phyloP scores from a whole-genome alignment of 1,140 invertebrate genomes.

The Aphelinus atriplicis region DNA sequence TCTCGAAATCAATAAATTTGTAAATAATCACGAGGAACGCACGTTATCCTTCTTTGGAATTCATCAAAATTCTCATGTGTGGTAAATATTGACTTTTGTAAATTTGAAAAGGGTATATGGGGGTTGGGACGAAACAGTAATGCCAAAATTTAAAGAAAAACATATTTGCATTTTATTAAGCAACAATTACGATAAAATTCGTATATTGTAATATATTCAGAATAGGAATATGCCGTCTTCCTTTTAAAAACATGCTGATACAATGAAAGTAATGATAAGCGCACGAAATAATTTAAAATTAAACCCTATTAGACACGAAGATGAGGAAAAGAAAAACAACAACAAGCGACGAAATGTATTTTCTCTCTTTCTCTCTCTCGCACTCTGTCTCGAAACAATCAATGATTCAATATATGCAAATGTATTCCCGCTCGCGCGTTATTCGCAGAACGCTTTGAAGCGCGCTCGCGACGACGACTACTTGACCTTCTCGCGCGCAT shows the following conservation, averaged over 20 bases:
- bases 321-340: constrained; percentile 20
- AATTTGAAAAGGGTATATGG: too few species aligned
- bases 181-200: constrained; percentile 36
- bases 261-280: constrained; percentile 28
- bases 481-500: neutral
- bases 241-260: constrained; percentile 30
- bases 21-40: too few species aligned
- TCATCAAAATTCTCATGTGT: too few species aligned
- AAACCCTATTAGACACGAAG: constrained; percentile 19
- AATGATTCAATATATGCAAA: constrained; percentile 29
- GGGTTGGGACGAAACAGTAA: too few species aligned
- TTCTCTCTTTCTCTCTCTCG: constrained; percentile 5
- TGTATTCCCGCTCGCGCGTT: constrained; percentile 21
- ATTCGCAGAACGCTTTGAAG: constrained; percentile 16
- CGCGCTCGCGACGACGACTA: neutral
- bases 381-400: constrained; percentile 9
- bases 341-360: constrained; percentile 10
- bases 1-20: too few species aligned
- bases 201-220: constrained; percentile 34
- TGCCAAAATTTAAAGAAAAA: constrained; percentile 20
- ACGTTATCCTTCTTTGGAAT: too few species aligned
- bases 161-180: constrained; percentile 39
- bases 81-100: too few species aligned
- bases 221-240: constrained; percentile 36
- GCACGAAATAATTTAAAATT: constrained; percentile 30